Conservation (phyloP, 2,797 vertebrate genomes). For the Gallinago stenura region DNA sequence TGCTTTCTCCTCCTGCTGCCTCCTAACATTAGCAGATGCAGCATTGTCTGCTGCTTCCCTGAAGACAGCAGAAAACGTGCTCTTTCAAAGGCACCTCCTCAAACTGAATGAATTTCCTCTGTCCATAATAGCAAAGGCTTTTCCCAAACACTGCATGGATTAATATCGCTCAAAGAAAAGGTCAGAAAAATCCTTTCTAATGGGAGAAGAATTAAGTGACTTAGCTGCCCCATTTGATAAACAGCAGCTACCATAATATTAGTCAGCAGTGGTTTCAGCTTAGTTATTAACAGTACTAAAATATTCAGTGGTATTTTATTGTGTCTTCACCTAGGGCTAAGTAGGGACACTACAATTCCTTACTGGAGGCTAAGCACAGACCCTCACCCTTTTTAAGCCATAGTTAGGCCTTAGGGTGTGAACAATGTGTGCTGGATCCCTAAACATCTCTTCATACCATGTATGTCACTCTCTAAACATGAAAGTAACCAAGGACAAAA, state of each 20-base stretch:
- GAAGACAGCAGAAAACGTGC: neutral
- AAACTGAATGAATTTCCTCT: neutral
- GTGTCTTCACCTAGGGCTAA: neutral
- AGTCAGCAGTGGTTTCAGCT: neutral
- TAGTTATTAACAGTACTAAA: neutral
- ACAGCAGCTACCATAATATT: neutral
- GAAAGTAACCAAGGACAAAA: neutral
- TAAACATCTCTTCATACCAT: neutral
- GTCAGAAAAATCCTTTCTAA: slow-evolving; percentile 24
- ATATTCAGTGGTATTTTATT: neutral
- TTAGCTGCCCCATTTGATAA: neutral
- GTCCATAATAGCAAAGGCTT: neutral
- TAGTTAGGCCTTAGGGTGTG: neutral
- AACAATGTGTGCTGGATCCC: neutral
- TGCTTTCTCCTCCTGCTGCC: neutral
- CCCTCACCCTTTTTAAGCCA: neutral
- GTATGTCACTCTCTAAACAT: neutral
- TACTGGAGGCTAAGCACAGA: neutral
- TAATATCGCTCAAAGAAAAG: slow-evolving; percentile 29
- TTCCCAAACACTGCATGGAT: neutral
- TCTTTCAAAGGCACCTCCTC: neutral
- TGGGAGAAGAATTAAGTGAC: slow-evolving; percentile 47
- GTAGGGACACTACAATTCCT: neutral
- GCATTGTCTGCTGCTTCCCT: neutral
- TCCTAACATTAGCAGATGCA: neutral